A percentile compares a stretch with the other conserved stretches of the same genome.
phyloP scores from a whole-genome alignment of 2,113 vertebrate species.

The Sebastes schlegelii region DNA sequence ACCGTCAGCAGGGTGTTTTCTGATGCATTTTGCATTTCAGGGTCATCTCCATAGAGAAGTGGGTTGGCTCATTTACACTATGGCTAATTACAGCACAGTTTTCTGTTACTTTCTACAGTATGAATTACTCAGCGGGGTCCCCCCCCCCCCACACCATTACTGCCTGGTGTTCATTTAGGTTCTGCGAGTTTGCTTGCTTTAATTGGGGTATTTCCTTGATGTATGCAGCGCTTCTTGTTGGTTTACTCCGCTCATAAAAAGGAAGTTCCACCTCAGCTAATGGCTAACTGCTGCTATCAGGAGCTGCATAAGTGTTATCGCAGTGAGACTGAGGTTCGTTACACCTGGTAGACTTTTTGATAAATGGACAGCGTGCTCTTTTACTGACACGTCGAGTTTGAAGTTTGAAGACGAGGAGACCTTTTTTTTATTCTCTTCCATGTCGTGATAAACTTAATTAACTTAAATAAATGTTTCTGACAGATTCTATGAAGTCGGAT shows the following conservation, averaged over 20 bases:
- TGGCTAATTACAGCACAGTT: constrained; percentile 40
- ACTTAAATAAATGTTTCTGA: background rate
- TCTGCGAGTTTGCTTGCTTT: constrained; percentile 19
- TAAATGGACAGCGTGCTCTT: background rate
- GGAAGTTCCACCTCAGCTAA: background rate
- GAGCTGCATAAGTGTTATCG: background rate
- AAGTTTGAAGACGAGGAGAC: background rate
- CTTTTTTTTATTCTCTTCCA: background rate
- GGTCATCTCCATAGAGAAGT: constrained; percentile 59
- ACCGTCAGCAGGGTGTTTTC: constrained; percentile 11
- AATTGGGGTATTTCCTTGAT: constrained; percentile 56
- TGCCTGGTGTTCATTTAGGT: constrained; percentile 42
- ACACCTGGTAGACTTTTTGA: background rate
- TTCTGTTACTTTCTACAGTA: constrained; percentile 12
- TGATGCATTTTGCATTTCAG: constrained; percentile 42
- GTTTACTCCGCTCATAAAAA: constrained; percentile 24
- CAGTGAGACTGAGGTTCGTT: background rate
- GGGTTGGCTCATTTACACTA: constrained; percentile 52
- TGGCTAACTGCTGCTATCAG: background rate
- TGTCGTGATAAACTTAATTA: constrained; percentile 4
- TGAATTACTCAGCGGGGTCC: constrained; percentile 43
- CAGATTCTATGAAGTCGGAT: constrained; percentile 1
- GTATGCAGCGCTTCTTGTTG: constrained; percentile 24
- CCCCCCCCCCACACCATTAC: constrained; percentile 33
- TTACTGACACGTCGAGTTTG: background rate